phyloP scores from a whole-genome alignment of 2,113 vertebrate genomes.

The Stomatorhinus ivindoensis region DNA sequence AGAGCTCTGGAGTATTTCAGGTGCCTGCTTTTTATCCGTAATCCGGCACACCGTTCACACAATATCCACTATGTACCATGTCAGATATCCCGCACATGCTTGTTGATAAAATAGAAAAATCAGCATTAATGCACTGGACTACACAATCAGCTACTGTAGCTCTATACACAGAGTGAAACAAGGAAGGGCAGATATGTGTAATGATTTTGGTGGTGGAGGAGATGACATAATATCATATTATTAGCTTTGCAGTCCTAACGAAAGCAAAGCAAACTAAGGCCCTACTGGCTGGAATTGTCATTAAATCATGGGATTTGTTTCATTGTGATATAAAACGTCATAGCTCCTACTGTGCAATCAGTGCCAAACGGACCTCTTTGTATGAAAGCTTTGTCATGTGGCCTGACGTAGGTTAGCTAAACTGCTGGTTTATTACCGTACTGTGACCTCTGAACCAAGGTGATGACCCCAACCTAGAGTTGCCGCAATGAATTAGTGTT shows the following conservation, averaged over 20 bases:
- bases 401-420: not conserved
- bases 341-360: not conserved
- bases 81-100: not conserved
- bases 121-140: not conserved
- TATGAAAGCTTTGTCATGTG: not conserved
- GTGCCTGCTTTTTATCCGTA: not conserved
- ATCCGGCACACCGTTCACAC: not conserved
- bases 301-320: not conserved
- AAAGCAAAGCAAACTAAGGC: not conserved
- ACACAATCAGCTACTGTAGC: not conserved
- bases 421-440: not conserved
- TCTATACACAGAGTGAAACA: not conserved
- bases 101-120: not conserved
- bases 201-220: too few species aligned
- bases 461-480: not conserved
- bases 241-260: not conserved
- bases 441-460: not conserved
- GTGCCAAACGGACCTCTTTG: not conserved
- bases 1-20: not conserved
- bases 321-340: not conserved
- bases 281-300: not conserved
- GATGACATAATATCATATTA: not conserved
- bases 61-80: not conserved
- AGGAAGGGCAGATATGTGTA: not conserved
- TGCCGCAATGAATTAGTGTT: not conserved